A percentile compares a stretch with the other conserved stretches of the same genome.
Evolutionary conservation across 2,797 vertebrate species (phyloP).

Genomic region (Meda fulgida): DNA sequence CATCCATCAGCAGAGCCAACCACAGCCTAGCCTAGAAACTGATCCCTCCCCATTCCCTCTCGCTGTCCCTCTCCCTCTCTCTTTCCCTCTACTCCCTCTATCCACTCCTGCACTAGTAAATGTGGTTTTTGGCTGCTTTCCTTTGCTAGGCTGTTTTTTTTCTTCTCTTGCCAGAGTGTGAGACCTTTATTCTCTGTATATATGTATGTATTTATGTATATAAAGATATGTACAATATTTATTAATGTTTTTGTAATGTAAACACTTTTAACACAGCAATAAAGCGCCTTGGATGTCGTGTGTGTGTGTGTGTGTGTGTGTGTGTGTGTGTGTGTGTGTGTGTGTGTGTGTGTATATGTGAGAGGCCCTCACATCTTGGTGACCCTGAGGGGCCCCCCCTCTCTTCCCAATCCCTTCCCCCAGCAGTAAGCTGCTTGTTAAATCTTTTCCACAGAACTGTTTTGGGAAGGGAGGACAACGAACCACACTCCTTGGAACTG

Average conservation of each 20-base stretch:
- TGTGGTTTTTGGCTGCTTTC: slow-evolving; percentile 68
- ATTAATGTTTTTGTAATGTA: neutral
- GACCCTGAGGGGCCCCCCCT: slow-evolving; percentile 74
- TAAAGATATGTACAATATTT: slow-evolving; percentile 2
- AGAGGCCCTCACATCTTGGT: slow-evolving; percentile 70
- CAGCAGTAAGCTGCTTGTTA: slow-evolving; percentile 73
- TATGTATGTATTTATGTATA: slow-evolving; percentile 10
- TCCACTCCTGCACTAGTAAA: slow-evolving; percentile 63
- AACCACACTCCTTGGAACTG: slow-evolving; percentile 30
- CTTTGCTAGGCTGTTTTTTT: slow-evolving; percentile 70
- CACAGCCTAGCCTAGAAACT: slow-evolving; percentile 75
- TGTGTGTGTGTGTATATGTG: slow-evolving; percentile 14
- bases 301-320: slow-evolving; percentile 5
- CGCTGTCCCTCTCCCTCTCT: slow-evolving; percentile 59
- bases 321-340: slow-evolving; percentile 6
- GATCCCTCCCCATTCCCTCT: slow-evolving; percentile 77
- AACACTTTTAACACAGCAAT: slow-evolving; percentile 24
- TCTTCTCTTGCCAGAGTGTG: slow-evolving; percentile 63
- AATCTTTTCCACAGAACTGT: slow-evolving; percentile 73
- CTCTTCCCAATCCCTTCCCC: slow-evolving; percentile 71
- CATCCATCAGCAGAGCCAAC: slow-evolving; percentile 77
- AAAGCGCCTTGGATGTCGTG: neutral
- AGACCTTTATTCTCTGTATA: slow-evolving; percentile 39
- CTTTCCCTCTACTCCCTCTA: slow-evolving; percentile 48
- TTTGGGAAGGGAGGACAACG: slow-evolving; percentile 50